Base-by-base conservation (phyloP, 2,888 invertebrate genomes). In the Morpho helenor region DNA sequence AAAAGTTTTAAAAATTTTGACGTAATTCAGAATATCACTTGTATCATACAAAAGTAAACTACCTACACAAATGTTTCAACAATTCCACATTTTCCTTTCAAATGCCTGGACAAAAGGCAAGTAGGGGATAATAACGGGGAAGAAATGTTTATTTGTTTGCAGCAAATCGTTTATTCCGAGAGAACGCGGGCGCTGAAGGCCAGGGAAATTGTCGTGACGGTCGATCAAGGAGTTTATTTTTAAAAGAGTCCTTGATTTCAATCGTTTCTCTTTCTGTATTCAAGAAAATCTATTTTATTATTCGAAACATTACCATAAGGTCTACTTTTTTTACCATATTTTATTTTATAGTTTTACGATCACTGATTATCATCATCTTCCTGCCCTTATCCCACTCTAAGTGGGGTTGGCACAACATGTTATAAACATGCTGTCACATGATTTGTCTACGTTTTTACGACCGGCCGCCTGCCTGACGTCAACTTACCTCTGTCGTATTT, bases 141-240 rank as follows among this genome's bases (percentile, higher is more conserved):
- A 62, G 61, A 68, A 70, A 69, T 68, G 69, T 71, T 72, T 71
- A 69, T 73, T 72, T 70, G 67, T 71, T 66, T 70, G 65, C 64
- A 66, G 65, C 62, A 69, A 68, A 72, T 71, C 73, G 74, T 73
- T 76, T 75, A 74, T 75, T 71, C 68, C 68, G 61, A 66, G 70
- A 69, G 70, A 77, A 76, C 69, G 68, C 68, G 69, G 67, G 69
- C 73, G 68, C 61, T 72, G 72, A 75, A 73, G 70, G 70, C 73
- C 68, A 68, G 68, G 67, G 56, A 76, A 76, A 74, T 74, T 71
- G 71, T 70, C 66, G 68, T 67, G 69, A 68, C 69, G 70, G 72
- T 78, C 73, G 71, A 71, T 68, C 68, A 67, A 68, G 62, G 60
- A 64, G 68, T 70, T 66, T 69, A 68, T 68, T 71, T 70, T 68